Evolutionary conservation across 2,113 vertebrate species (phyloP).

Genomic region (Neolamprologus caudopunctatus): DNA sequence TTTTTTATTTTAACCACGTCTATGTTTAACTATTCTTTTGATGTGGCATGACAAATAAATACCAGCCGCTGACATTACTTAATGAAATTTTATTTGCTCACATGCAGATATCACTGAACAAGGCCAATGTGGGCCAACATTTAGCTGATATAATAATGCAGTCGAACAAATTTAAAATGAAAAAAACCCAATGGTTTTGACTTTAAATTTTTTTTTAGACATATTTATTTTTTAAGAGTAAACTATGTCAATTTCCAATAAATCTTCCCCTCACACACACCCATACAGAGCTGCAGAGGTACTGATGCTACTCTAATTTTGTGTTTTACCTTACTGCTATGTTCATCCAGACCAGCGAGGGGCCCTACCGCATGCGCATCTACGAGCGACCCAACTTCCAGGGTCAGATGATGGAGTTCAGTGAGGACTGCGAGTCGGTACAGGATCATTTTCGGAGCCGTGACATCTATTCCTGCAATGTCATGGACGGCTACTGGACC

Average conservation of each 20-base stretch:
- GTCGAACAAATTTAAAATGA: not conserved
- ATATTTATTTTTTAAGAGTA: not conserved
- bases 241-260: not conserved
- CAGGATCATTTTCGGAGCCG: slow-evolving; percentile 56
- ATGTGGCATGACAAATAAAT: not conserved
- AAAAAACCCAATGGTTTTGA: not conserved
- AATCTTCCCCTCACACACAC: not conserved
- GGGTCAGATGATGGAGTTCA: slow-evolving; percentile 68
- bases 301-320: not conserved
- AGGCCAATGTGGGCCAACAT: not conserved
- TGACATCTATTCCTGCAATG: slow-evolving; percentile 57
- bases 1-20: not conserved
- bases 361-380: slow-evolving; percentile 57
- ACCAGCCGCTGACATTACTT: not conserved
- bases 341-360: slow-evolving; percentile 48
- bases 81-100: not conserved
- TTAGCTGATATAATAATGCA: not conserved
- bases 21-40: not conserved
- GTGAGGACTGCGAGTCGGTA: slow-evolving; percentile 62
- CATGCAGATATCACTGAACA: not conserved
- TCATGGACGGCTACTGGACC: slow-evolving; percentile 65
- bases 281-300: not conserved
- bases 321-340: not conserved
- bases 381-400: slow-evolving; percentile 62
- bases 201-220: not conserved